Evolutionary conservation across 2,797 vertebrate species (phyloP), one percentile per base, ranked within the genome.

Genomic region (Craterocephalus amniculus): DNA sequence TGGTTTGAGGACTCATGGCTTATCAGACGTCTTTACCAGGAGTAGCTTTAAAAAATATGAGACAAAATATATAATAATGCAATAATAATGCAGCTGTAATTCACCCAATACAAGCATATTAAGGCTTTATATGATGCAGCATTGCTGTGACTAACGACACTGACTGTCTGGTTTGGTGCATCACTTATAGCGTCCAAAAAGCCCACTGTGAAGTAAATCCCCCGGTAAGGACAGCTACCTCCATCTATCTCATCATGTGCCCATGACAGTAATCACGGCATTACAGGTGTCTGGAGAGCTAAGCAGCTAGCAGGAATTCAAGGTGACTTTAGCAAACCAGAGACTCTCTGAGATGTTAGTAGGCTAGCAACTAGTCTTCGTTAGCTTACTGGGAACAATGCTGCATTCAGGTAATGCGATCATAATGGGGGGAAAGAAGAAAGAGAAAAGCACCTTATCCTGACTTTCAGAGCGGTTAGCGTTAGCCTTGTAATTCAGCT

Each of bases 251-350:
- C 22, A 74, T 83, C 77, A 80, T 72, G 70, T 85, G 78, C 61
- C 63, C 64, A 27, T 63, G 83, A 52, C 77, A 70, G 26, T 64
- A 32, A 70, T 60, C 34, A 64, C 35, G 16, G 8, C 22, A 27
- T 35, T 57, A 35, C 5, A 75, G 59, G 66, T 67, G 76, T 79
- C 43, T 6, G 58, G 49, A 67, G 56, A 60, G 85, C 83, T 78
- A 54, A 51, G 62, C 63, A 48, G 85, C 83, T 89, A 91, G 88
- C 89, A 76, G 78, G 62, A 45, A 91, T 69, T 90, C 94, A 95
- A 95, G 93, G 94, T 95, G 93, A 95, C 93, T 89, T 94, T 93
- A 89, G 90, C 91, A 54, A 62, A 75, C 66, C 32, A 8, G 58
- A 38, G 3, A 57, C 60, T 64, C 65, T 4, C 43, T 20, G 55